Conservation (phyloP, 2,888 invertebrate species). For the Aporophyla nigra region DNA sequence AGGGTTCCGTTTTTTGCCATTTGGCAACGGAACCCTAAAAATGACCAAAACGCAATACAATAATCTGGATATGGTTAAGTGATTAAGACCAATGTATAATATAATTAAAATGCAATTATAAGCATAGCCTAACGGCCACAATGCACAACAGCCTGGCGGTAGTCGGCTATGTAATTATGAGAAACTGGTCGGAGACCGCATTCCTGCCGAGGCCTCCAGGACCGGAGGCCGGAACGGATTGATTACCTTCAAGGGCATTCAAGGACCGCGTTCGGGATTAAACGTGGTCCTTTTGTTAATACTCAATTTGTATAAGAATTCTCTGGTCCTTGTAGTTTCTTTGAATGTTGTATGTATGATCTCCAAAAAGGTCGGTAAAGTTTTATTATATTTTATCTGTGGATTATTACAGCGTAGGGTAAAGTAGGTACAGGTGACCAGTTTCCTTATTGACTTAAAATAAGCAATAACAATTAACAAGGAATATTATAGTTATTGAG, state of each 20-base stretch:
- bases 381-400: background rate
- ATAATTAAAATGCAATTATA: slow-evolving; percentile 62
- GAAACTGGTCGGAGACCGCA: slow-evolving; percentile 73
- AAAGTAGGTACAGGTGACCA: background rate
- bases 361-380: background rate
- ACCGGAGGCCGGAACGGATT: slow-evolving; percentile 71
- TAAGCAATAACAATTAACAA: background rate
- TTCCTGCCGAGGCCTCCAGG: slow-evolving; percentile 68
- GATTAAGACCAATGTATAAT: slow-evolving; percentile 28
- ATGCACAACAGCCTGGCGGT: slow-evolving; percentile 53
- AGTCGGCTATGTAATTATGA: slow-evolving; percentile 63
- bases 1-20: too few relatives aligned
- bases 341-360: background rate
- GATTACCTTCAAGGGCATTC: slow-evolving; percentile 69
- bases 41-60: slow-evolving; percentile 7
- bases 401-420: background rate
- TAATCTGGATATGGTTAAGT: slow-evolving; percentile 26
- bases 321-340: slow-evolving; percentile 5
- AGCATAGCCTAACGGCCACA: slow-evolving; percentile 51
- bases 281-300: slow-evolving; percentile 7
- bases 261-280: slow-evolving; percentile 51
- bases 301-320: background rate
- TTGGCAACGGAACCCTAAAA: too few relatives aligned
- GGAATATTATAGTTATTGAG: background rate
- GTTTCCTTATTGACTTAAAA: background rate